Base-by-base conservation (phyloP, 2,113 vertebrate species). In the Caranx ignobilis region DNA sequence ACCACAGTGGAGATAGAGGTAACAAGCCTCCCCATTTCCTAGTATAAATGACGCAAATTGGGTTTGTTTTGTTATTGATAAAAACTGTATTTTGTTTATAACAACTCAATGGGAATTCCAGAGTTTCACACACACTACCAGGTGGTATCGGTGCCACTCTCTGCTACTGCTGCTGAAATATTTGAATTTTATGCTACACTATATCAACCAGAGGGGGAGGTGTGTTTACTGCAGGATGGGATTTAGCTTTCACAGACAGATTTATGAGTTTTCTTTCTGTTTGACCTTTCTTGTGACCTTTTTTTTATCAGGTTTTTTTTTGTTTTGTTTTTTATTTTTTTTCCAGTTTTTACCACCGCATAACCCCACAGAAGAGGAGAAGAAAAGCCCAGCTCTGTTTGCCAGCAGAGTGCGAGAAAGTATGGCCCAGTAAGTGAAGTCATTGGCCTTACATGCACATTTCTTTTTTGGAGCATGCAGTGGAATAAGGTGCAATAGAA, bases 1-100 rank as follows among this genome's bases (percentile, higher is more conserved):
- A 99, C 98, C 31, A 98, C 94, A 12, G 94, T 99, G 15, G 97
- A 98, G 93, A 95, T 99, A 48, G 98, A 99, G 97, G 98, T 99
- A 95, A 95, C 87, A 55, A 3, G 1, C 26, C 21, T 50, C 19
- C 31, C 6, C 6, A 2, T 34, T 39, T 54, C 9, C 11, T 8
- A 11, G 11, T 9, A 41, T 8, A 41, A 41, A 41, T 41, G 39
- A 9, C 39, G 8, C 8, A 8, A 41, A 2, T 41, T 41, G 39
- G 8, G 8, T 41, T 2, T 41, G 39, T 9, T 41, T 41, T 41
- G 6, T 41, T 41, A 41, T 41, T 10, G 39, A 41, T 41, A 37
- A 37, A 37, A 37, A 37, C 35, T 37, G 4, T 37, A 41, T 41
- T 2, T 41, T 41, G 6, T 7, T 41, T 41, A 11, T 62, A 39